These are phyloP conservation scores for Sinocyclocheilus anshuiensis DNA, from an alignment of 2,113 vertebrate species.

Conservation along the genomic window DNA sequence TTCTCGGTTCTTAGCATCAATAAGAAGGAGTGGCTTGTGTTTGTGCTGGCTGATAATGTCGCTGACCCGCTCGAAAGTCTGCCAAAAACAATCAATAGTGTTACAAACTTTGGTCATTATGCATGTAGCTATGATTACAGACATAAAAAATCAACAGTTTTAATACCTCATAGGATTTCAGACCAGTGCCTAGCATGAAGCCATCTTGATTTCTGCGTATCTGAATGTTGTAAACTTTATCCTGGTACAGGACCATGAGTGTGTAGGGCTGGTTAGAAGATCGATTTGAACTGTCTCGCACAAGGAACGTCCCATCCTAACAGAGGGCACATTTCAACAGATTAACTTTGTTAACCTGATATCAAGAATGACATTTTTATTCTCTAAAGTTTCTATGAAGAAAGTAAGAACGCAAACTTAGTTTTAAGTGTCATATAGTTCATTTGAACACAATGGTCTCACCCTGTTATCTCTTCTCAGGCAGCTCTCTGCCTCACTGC, in stretches of 20 bases:
- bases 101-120: neutral
- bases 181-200: constrained; percentile 87
- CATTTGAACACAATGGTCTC: constrained; percentile 36
- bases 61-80: constrained; percentile 83
- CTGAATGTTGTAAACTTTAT: constrained; percentile 96
- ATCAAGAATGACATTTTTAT: neutral
- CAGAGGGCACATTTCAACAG: constrained; percentile 43
- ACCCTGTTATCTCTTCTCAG: constrained; percentile 86
- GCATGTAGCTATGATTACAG: neutral
- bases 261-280: constrained; percentile 84
- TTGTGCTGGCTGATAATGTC: constrained; percentile 86
- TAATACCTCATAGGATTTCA: constrained; percentile 88
- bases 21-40: constrained; percentile 87
- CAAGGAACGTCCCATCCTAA: constrained; percentile 92
- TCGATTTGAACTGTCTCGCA: constrained; percentile 90
- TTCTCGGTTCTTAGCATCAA: constrained; percentile 89
- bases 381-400: too few species aligned
- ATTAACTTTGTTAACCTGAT: neutral
- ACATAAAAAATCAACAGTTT: neutral
- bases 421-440: neutral
- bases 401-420: neutral
- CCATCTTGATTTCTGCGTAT: constrained; percentile 81
- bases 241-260: constrained; percentile 91
- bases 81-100: constrained; percentile 8
- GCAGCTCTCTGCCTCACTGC: constrained; percentile 84